Evolutionary conservation across 2,888 invertebrate genomes (phyloP).

Genomic region (Dromius quadrimaculatus): DNA sequence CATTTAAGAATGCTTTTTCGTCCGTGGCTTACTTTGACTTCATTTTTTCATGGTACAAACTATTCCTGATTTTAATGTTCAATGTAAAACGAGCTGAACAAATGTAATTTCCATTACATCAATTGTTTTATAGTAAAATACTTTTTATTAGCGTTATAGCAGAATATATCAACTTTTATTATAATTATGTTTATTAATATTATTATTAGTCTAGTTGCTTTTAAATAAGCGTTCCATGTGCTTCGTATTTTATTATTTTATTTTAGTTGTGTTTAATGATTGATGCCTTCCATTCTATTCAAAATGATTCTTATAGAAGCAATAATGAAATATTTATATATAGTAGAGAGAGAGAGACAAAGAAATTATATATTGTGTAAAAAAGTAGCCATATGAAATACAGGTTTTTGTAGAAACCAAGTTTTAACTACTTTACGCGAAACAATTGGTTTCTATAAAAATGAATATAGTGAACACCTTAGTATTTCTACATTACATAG

Average conservation of each 20-base stretch:
- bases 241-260: constrained; percentile 14
- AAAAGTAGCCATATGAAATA: constrained; percentile 45
- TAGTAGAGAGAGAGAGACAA: constrained; percentile 38
- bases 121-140: constrained; percentile 9
- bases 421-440: constrained; percentile 25
- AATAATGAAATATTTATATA: constrained; percentile 48
- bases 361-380: constrained; percentile 49
- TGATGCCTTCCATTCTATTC: constrained; percentile 51
- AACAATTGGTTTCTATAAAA: constrained; percentile 50
- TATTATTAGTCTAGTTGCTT: constrained; percentile 24
- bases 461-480: constrained; percentile 46
- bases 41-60: too few relatives aligned
- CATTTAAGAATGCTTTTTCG: too few relatives aligned
- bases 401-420: constrained; percentile 46
- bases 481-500: constrained; percentile 52
- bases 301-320: constrained; percentile 51
- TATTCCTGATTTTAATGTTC: too few relatives aligned
- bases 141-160: constrained; percentile 12
- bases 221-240: constrained; percentile 10
- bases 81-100: constrained; percentile 29
- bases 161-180: constrained; percentile 7
- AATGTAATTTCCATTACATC: constrained; percentile 18
- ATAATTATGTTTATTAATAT: too few relatives aligned
- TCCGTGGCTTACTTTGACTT: too few relatives aligned
- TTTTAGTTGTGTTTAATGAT: constrained; percentile 40